Evolutionary conservation across 2,888 invertebrate genomes (phyloP), one percentile per base, ranked within the genome.

Genomic region (Drosophila borealis): DNA sequence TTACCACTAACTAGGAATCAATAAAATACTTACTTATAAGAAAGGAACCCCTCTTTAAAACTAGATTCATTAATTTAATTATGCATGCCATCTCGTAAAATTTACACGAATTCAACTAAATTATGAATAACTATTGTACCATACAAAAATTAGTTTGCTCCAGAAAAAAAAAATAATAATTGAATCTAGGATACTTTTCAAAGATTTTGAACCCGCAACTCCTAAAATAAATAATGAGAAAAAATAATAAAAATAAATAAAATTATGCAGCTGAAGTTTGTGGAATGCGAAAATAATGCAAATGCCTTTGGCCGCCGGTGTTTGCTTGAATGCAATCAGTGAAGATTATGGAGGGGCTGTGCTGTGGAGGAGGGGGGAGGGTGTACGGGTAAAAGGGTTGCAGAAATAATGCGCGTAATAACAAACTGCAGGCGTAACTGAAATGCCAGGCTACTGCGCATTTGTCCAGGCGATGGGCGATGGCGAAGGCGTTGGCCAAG

Each of bases 381-480:
- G 82, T 25, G 25, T 25, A 29, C 29, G 53, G 64, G 71, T 54
- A 49, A 67, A 83, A 85, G 82, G 83, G 85, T 76, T 80, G 66
- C 75, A 74, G 71, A 80, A 83, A 83, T 83, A 83, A 83, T 83
- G 86, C 83, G 81, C 83, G 81, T 84, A 84, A 84, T 84, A 84
- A 84, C 83, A 84, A 84, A 84, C 86, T 87, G 85, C 87, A 85
- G 84, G 84, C 84, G 84, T 85, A 85, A 84, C 84, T 84, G 87
- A 87, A 84, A 84, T 87, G 87, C 81, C 84, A 87, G 80, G 85
- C 85, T 86, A 86, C 85, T 86, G 85, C 88, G 77, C 87, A 87
- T 84, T 85, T 85, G 82, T 83, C 82, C 83, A 74, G 68, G 60
- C 70, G 55, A 56, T 68, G 67, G 70, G 71, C 63, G 49, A 48